Percentiles rank a stretch among this genome's conserved stretches.
These are phyloP conservation scores for Mesitornis unicolor DNA, from an alignment of 2,113 vertebrate genomes.

Conservation along the genomic window DNA sequence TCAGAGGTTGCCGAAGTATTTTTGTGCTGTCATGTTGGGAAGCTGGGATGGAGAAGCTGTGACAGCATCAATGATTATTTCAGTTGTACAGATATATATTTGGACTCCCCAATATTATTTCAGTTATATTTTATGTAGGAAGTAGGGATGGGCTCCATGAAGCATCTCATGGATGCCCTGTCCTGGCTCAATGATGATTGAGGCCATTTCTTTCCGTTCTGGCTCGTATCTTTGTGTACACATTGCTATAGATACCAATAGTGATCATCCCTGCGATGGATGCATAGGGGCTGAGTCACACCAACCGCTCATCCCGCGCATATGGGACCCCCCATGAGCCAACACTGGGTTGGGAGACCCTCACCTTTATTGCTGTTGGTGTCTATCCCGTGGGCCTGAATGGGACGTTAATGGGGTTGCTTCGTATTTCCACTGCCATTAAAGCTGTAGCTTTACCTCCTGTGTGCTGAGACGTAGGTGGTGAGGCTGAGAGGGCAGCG, in stretches of 20 bases:
- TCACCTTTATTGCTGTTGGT: rapidly evolving
- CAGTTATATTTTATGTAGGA: background rate
- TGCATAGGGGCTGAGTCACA: rapidly evolving
- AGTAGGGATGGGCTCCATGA: background rate
- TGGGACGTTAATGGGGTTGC: background rate
- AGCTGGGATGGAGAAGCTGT: background rate
- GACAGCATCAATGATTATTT: background rate
- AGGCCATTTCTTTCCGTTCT: background rate
- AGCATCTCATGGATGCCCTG: background rate
- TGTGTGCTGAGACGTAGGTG: background rate
- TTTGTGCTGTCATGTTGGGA: rapidly evolving
- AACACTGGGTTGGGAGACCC: rapidly evolving
- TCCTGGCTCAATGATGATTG: rapidly evolving
- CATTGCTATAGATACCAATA: rapidly evolving
- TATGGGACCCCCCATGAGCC: background rate
- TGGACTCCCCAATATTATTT: background rate
- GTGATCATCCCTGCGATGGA: rapidly evolving
- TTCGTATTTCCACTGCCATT: background rate
- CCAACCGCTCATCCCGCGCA: rapidly evolving
- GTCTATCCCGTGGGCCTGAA: rapidly evolving
- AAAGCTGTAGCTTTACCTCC: background rate
- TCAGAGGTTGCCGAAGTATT: background rate
- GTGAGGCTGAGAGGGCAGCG: background rate
- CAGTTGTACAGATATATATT: rapidly evolving
- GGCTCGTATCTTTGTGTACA: background rate